Evolutionary conservation across 1,140 invertebrate species (phyloP), one percentile per base, ranked within the genome.

Genomic region (Brachionus plicatilis): DNA sequence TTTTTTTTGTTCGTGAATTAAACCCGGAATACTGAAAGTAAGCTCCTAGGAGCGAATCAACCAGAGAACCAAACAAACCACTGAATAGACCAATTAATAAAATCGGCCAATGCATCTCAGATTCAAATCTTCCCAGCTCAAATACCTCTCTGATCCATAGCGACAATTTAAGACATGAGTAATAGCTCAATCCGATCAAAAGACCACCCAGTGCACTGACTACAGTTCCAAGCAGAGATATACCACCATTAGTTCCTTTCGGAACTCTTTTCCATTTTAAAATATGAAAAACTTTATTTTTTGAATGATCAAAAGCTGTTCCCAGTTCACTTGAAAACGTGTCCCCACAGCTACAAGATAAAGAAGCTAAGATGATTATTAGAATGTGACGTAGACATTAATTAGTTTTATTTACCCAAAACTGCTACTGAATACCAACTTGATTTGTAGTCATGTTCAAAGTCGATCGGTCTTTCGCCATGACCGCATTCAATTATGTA

Each of bases 361-460:
- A 37, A 47, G 72, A 50, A 14, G 72, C 72, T 50, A 72, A 41
- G 68, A 43, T 72, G 33, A 41, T 68, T 66, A 14, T 37, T 33
- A 37, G 5, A 68, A 29, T 66, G 5, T 24, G 11, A 0, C 1
- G 17, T 29, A 27, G 4, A 66, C 11, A 66, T 66, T 2, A 14
- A 66, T 66, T 12, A 14, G 8, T 20, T 66, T 68, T 68, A 68
- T 9, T 72, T 72, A 72, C 68, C 68, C 41, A 76, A 29, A 50
- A 76, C 72, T 76, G 72, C 72, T 14, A 76, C 11, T 29, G 72
- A 50, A 27, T 76, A 50, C 72, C 72, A 76, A 76, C 72, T 76
- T 12, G 72, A 27, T 76, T 76, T 76, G 27, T 76, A 76, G 14
- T 76, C 72, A 20, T 76, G 20, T 29, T 50, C 41, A 29, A 76